Evolutionary conservation across 2,797 vertebrate genomes (phyloP).

Genomic region (Pelodytes ibericus): DNA sequence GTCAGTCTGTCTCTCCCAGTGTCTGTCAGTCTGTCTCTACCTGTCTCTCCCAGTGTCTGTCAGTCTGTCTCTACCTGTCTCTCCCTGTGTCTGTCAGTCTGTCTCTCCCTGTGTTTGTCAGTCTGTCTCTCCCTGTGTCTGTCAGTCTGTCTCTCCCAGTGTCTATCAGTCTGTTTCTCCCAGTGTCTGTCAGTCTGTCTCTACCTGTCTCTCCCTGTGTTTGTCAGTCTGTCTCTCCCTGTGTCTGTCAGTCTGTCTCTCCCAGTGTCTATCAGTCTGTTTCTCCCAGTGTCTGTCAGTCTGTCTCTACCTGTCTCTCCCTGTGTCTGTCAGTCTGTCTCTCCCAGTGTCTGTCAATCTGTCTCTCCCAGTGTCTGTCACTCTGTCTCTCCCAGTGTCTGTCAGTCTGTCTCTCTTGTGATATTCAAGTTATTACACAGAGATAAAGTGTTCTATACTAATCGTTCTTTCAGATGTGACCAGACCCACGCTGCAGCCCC

Average conservation of each 20-base stretch:
- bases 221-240: background rate
- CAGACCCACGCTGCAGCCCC: constrained; percentile 53
- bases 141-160: background rate
- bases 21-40: background rate
- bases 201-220: background rate
- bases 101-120: too few relatives aligned
- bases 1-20: background rate
- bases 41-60: background rate
- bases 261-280: too few relatives aligned
- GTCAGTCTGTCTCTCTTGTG: background rate
- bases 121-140: background rate
- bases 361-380: background rate
- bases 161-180: background rate
- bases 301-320: too few relatives aligned
- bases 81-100: background rate
- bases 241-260: background rate
- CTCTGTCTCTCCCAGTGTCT: background rate
- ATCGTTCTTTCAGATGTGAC: constrained; percentile 17
- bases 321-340: background rate
- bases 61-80: background rate
- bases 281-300: background rate
- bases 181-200: too few relatives aligned
- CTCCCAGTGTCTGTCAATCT: background rate
- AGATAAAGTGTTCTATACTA: too few relatives aligned
- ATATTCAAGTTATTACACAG: too few relatives aligned